Evolutionary conservation across 2,113 vertebrate genomes (phyloP), one percentile per base, ranked within the genome.

Genomic region (Cichladusa arquata): DNA sequence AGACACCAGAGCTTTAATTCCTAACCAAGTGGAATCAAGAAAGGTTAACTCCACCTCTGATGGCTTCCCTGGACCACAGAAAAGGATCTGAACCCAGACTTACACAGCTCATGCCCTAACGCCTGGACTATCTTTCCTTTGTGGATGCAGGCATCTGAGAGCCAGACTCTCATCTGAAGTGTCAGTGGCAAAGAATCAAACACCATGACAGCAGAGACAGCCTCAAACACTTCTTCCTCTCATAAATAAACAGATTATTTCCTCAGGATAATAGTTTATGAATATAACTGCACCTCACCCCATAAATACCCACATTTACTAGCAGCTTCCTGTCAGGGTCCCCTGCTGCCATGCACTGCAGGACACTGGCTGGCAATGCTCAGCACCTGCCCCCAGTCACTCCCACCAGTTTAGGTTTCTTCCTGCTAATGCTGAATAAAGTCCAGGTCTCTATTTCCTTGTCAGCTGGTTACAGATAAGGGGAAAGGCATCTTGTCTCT

Each of bases 211-310:
- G 65, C 2, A 90, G 72, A 91, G 50, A 89, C 65, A 72, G 58
- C 84, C 80, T 86, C 70, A 29, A 93, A 79, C 53, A 61, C 40
- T 85, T 87, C 81, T 95, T 13, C 45, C 19, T 92, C 45, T 94
- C 66, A 77, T 54, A 77, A 95, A 69, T 80, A 90, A 82, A 92
- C 53, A 85, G 58, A 72, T 82, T 86, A 73, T 77, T 95, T 95
- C 73, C 74, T 71, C 28, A 15, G 80, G 76, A 86, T 81, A 88
- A 64, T 73, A 85, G 72, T 90, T 86, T 64, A 90, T 88, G 25
- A 90, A 79, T 72, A 66, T 53, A 85, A 82, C 48, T 47, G 62
- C 42, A 89, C 51, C 66, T 11, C 9, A 2, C 54, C 29, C 54
- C 70, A 65, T 95, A 44, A 80, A 50, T 15, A 57, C 12, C 24